Evolutionary conservation across 2,113 vertebrate species (phyloP), one percentile per base, ranked within the genome.

Genomic region (Prochilodus magdalenae): DNA sequence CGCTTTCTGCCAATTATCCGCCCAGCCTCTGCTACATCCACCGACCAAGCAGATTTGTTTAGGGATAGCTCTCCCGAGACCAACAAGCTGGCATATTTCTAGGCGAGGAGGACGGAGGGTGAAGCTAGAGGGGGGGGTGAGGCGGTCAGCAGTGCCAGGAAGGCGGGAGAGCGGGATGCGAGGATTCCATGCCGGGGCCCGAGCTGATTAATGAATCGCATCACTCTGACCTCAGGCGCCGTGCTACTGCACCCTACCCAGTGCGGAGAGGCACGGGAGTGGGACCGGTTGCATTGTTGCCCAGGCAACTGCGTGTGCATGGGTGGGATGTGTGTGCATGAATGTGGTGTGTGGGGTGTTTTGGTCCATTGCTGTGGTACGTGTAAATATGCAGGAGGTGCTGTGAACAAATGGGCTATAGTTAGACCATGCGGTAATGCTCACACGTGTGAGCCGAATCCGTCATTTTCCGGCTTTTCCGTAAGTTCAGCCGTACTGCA

Each of bases 181-280:
- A 84, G 82, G 79, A 69, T 81, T 86, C 88, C 89, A 20, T 88
- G 85, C 81, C 22, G 84, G 69, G 71, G 89, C 84, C 81, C 79
- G 85, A 49, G 87, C 86, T 92, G 90, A 92, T 92, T 92, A 93
- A 93, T 94, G 91, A 93, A 92, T 92, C 89, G 83, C 87, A 88
- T 89, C 86, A 89, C 86, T 88, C 84, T 90, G 87, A 92, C 88
- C 89, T 85, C 79, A 79, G 89, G 87, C 85, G 67, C 85, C 87
- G 81, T 88, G 87, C 76, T 69, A 77, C 82, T 72, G 82, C 84
- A 76, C 20, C 14, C 51, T 55, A 5, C 3, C 53, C 22, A 6
- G 5, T n/a, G 53, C 53, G 5, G 18, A 57, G 15, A 84, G 8
- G 40, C 87, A 88, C 53, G 84, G 29, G 44, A 65, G 22, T 60